Percentiles rank a stretch among this genome's conserved stretches.
phyloP scores from a whole-genome alignment of 2,797 vertebrate species.

The Sebastes steindachneri region DNA sequence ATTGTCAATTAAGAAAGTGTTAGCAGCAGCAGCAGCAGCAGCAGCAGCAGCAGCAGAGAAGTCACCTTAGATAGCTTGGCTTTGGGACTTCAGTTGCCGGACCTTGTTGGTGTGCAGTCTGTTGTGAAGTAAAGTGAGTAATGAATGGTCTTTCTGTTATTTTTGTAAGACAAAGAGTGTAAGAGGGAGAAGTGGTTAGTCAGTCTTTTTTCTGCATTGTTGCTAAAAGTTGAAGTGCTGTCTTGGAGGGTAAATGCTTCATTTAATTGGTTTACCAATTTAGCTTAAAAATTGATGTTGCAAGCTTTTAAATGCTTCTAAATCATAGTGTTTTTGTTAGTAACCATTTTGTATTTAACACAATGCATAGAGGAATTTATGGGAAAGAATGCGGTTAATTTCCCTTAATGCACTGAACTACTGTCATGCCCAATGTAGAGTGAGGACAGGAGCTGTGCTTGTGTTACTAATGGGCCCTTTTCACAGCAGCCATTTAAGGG shows the following conservation, averaged over 20 bases:
- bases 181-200: background rate
- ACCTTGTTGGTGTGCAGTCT: background rate
- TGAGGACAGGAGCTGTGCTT: background rate
- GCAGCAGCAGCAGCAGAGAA: too few relatives aligned
- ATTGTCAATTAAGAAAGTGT: background rate
- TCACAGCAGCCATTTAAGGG: background rate
- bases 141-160: background rate
- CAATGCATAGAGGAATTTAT: background rate
- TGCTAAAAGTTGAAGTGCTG: background rate
- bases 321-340: background rate
- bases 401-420: background rate
- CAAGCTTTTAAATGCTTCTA: background rate
- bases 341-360: background rate
- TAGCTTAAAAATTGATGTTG: background rate
- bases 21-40: too few relatives aligned
- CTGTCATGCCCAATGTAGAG: background rate
- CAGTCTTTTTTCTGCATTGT: background rate
- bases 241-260: background rate
- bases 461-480: background rate
- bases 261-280: background rate
- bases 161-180: background rate
- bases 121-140: background rate
- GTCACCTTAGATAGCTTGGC: background rate
- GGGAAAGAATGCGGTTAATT: accelerated
- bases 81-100: background rate